Evolutionary conservation across 2,113 vertebrate genomes (phyloP), one percentile per base, ranked within the genome.

Genomic region (Bos indicus): DNA sequence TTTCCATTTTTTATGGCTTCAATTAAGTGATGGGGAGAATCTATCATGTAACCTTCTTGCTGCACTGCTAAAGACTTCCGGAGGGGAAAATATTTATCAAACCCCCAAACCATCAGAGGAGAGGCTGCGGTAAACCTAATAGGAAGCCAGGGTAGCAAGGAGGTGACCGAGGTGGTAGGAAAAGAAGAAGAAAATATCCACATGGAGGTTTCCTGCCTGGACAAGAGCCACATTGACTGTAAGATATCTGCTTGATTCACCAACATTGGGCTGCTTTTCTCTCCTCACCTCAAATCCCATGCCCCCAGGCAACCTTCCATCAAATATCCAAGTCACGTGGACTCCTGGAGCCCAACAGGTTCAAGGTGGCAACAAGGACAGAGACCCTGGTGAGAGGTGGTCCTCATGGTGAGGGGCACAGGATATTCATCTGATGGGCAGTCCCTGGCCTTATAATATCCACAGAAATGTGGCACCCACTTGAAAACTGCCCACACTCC

Each of bases 1-100:
- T 99, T 98, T 99, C 98, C 98, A 98, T 99, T 99, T 98, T 98
- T 98, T 98, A 98, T 97, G 98, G 56, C 98, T 98, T 99, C 99
- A 99, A 98, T 99, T 99, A 99, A 99, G 98, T 97, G 98, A 98
- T 98, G 96, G 7, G 96, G 0, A 10, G 98, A 99, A 99, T 99
- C 98, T 98, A 98, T 99, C 99, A 99, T 89, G 26, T 80, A 98
- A 98, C 98, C 98, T 98, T 96, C 98, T 98, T 90, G 97, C 97
- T 85, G 54, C 85, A 98, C 98, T 96, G 97, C 96, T 99, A 98
- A 96, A 99, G 97, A 99, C 99, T 99, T 99, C 98, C 97, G 62
- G 96, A 98, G 98, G 97, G 96, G 95, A 96, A 99, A 99, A 98
- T 98, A 99, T 98, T 98, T 98, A 98, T 98, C 98, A 98, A 98